Evolutionary conservation across 2,888 invertebrate species (phyloP).

Genomic region (Melangyna quadrimaculata): DNA sequence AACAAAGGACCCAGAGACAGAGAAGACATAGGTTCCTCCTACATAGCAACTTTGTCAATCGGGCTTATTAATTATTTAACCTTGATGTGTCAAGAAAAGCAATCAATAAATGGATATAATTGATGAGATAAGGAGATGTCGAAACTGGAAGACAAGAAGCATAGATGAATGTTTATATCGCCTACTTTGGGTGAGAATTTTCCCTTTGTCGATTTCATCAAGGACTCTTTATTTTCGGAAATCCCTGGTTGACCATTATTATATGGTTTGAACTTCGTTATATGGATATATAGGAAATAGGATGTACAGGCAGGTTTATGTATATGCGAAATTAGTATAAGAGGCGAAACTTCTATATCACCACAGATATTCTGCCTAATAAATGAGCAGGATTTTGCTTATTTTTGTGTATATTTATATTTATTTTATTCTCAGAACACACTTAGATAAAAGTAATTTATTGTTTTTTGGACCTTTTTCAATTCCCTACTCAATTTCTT

Average conservation of each 20-base stretch:
- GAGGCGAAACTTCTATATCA: background rate
- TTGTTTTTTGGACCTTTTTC: constrained; percentile 14
- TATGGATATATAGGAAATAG: background rate
- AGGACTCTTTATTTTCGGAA: background rate
- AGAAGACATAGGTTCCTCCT: no score
- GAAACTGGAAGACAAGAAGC: background rate
- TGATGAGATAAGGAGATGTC: constrained; percentile 39
- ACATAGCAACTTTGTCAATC: background rate
- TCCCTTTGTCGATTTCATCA: background rate
- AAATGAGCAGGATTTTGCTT: background rate
- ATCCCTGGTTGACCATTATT: background rate
- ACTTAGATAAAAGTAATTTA: constrained; percentile 9
- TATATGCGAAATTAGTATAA: constrained; percentile 2
- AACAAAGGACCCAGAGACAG: background rate
- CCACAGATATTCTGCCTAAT: background rate
- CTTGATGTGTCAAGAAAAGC: constrained; percentile 35
- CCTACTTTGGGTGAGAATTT: background rate
- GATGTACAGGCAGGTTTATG: no score
- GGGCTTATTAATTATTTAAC: constrained; percentile 42
- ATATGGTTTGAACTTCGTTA: background rate
- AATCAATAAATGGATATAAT: constrained; percentile 55
- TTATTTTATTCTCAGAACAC: constrained; percentile 2
- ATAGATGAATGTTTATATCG: constrained; percentile 15
- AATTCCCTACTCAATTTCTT: background rate
- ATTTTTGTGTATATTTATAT: background rate